Evolutionary conservation across 2,888 invertebrate genomes (phyloP), one percentile per base, ranked within the genome.

Genomic region (Antheraea yamamai): DNA sequence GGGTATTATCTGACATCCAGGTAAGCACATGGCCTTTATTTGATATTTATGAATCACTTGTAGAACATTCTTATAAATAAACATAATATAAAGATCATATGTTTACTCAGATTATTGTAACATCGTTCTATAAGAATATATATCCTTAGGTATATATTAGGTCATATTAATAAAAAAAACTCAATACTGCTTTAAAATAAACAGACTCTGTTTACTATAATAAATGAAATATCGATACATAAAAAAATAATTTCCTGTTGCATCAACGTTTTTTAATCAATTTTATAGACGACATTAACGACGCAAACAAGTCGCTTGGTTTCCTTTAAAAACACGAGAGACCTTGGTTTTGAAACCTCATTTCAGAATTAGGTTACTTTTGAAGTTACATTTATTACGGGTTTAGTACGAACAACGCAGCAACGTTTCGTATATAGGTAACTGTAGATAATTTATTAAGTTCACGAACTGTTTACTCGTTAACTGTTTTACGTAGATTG

Each of bases 301-400:
- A 78, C 64, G 66, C 72, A 76, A 80, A 79, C 81, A 81, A 84
- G 81, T 87, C 81, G 80, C 82, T 80, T 81, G 84, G 80, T 84
- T 84, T 80, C 74, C 80, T 79, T 84, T 80, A 80, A 82, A 80
- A 78, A 80, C 71, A 75, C 78, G 73, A 73, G 30, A 78, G 81
- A 83, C 89, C 89, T 91, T 89, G 90, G 85, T 81, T 85, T 84
- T 82, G 74, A 84, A 88, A 89, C 86, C 86, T 79, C 79, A 80
- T 88, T 91, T 81, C 79, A 73, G 74, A 91, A 85, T 76, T 89
- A 86, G 92, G 91, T 91, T 87, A 82, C 89, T 89, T 87, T 91
- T 91, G 90, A 91, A 87, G 87, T 87, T 80, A 84, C 73, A 87
- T 90, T 90, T 88, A 89, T 84, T 83, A 83, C 80, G 79, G 78